Evolutionary conservation across 2,113 vertebrate genomes (phyloP).

Genomic region (Charadrius vociferus): DNA sequence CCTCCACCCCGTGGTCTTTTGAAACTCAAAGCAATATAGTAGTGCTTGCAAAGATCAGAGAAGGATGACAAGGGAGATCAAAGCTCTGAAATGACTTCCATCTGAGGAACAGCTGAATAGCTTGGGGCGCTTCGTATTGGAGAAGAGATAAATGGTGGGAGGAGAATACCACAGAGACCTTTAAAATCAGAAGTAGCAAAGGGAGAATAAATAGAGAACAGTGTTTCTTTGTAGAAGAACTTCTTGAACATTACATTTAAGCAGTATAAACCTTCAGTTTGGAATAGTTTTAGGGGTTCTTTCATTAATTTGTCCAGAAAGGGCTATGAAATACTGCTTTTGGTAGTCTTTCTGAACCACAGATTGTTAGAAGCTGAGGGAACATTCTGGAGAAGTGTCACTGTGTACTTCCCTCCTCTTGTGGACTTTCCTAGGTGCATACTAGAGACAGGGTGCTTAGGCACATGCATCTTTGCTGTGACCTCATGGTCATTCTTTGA

Average conservation of each 20-base stretch:
- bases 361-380: neutral
- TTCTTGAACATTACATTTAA: neutral
- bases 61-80: neutral
- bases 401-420: neutral
- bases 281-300: neutral
- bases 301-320: neutral
- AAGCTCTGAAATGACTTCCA: constrained; percentile 20
- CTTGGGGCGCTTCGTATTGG: neutral
- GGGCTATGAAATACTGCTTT: neutral
- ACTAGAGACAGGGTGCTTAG: neutral
- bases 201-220: neutral
- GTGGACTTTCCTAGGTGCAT: neutral
- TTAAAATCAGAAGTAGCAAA: constrained; percentile 18
- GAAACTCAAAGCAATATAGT: neutral
- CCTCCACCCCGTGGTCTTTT: neutral
- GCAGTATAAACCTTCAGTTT: neutral
- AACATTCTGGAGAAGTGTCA: neutral
- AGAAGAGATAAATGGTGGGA: constrained; percentile 11
- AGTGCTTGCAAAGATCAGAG: neutral
- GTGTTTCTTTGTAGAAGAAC: neutral
- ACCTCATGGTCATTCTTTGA: neutral
- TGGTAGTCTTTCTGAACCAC: neutral
- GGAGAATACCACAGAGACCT: constrained; percentile 36
- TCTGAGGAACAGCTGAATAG: constrained; percentile 36
- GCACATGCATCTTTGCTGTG: neutral